A percentile compares a stretch with the other conserved stretches of the same genome.
phyloP scores from a whole-genome alignment of 2,888 invertebrate genomes.

The Osmoderma eremita region DNA sequence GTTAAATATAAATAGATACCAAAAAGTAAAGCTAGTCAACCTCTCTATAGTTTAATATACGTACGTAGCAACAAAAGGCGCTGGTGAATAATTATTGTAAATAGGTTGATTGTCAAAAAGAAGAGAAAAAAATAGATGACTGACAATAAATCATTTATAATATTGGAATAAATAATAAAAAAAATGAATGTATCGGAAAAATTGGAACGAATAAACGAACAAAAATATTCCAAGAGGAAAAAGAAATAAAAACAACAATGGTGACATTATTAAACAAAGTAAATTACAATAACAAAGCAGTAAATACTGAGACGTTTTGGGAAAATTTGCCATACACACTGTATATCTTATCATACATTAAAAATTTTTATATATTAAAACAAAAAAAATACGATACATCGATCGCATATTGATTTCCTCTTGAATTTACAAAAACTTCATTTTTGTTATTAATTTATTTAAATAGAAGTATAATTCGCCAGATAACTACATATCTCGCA shows the following conservation, averaged over 20 bases:
- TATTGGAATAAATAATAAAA: constrained; percentile 40
- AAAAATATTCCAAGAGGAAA: constrained; percentile 26
- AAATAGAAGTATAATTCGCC: constrained; percentile 51
- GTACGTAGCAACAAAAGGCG: constrained; percentile 38
- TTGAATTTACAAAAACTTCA: background rate
- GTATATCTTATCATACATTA: constrained; percentile 7
- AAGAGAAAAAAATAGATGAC: constrained; percentile 56
- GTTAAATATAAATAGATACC: constrained; percentile 32
- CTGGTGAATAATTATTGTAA: constrained; percentile 46
- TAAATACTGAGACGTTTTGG: background rate
- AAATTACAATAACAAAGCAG: background rate
- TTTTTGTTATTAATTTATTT: constrained; percentile 2
- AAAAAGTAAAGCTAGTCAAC: constrained; percentile 45
- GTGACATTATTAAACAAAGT: too few species aligned
- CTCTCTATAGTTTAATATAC: constrained; percentile 47
- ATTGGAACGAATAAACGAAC: constrained; percentile 26
- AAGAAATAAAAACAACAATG: constrained; percentile 18
- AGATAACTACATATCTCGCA: constrained; percentile 60
- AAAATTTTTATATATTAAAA: constrained; percentile 21
- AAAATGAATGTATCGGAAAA: constrained; percentile 34
- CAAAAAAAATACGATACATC: constrained; percentile 25
- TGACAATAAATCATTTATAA: constrained; percentile 59
- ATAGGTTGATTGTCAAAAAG: constrained; percentile 55
- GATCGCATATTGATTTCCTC: constrained; percentile 25
- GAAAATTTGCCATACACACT: constrained; percentile 11